Base-by-base conservation (phyloP, 2,888 invertebrate species). In the Ectemnius continuus region DNA sequence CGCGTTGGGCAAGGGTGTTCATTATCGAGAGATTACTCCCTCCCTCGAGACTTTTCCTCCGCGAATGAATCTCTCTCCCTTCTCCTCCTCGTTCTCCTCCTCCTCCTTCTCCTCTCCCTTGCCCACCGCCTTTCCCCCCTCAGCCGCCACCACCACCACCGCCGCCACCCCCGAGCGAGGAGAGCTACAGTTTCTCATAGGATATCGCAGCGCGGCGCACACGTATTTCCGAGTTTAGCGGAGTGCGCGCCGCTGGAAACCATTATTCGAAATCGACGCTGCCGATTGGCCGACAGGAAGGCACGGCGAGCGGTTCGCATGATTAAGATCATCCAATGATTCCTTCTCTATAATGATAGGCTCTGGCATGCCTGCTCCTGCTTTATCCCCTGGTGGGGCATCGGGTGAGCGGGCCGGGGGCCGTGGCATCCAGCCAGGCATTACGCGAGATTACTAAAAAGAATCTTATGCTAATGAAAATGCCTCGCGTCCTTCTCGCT, bases 301-400 rank as follows among this genome's bases (percentile, higher is more conserved):
- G 83, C 86, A 86, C 86, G 87, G 85, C 85, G 88, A 88, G 86
- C 87, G 87, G 87, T 88, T 90, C 88, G 89, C 89, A 89, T 90
- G 90, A 90, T 90, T 90, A 90, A 90, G 90, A 90, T 89, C 90
- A 90, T 90, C 90, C 90, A 90, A 90, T 90, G 90, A 90, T 90
- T 90, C 88, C 89, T 90, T 90, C 90, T 90, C 89, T 90, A 89
- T 90, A 90, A 90, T 90, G 90, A 90, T 89, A 89, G 90, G 87
- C 87, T 78, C 70, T 76, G 79, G 69, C 71, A 46, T 75, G 77
- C 70, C 73, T 70, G 79, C 80, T 82, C 62, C 80, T 69, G 80
- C 80, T 77, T 66, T 73, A 76, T 66, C 52, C 52, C n/a, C 16
- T 65, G 65, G 56, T 75, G 73, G 74, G 76, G 75, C 68, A 23